Evolutionary conservation across 1,140 invertebrate species (phyloP).

Genomic region (Apis laboriosa): DNA sequence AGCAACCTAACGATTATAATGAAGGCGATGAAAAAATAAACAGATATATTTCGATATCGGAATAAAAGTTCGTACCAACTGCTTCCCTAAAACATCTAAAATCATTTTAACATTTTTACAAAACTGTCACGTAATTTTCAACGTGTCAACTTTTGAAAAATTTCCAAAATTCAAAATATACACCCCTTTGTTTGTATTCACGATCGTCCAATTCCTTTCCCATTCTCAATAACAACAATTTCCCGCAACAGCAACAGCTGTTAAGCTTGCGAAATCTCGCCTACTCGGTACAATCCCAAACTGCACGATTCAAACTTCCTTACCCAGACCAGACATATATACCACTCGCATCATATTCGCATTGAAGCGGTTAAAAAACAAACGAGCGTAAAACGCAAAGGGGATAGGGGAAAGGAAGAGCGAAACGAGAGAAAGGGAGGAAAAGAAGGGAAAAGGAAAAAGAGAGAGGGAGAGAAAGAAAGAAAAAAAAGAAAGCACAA

Average conservation of each 20-base stretch:
- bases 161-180: no score
- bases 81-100: no score
- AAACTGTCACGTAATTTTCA: no score
- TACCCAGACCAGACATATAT: neutral
- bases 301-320: neutral
- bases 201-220: neutral
- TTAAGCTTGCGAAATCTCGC: neutral
- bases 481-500: slow-evolving; percentile 23
- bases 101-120: no score
- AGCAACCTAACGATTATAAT: no score
- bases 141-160: no score
- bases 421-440: neutral
- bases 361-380: neutral
- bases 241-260: neutral
- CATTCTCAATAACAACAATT: neutral
- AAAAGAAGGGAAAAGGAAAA: neutral
- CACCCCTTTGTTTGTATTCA: no score
- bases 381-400: neutral
- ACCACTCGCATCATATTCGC: neutral
- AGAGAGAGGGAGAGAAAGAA: neutral
- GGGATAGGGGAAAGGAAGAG: neutral
- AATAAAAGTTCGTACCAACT: no score
- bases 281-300: neutral
- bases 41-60: no score
- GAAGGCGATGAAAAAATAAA: no score